Base-by-base conservation (phyloP, 1,140 invertebrate genomes). In the Anthonomus grandis region DNA sequence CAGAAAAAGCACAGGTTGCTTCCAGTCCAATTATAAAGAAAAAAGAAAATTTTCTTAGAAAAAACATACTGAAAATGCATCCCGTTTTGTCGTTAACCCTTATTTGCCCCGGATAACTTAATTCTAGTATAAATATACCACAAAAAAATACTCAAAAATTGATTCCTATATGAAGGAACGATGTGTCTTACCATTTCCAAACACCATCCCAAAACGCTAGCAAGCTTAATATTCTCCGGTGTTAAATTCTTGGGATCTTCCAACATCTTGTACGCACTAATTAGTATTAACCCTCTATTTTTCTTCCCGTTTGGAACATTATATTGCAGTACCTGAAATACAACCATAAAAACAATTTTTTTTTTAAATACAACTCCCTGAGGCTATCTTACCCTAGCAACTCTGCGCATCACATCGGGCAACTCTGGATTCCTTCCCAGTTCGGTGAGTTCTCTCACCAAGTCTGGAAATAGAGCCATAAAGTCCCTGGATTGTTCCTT, bases 191-290 rank as follows among this genome's bases (percentile, higher is more conserved):
- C 92, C 84, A 95, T 83, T 85, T 97, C 94, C 41, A 91, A 79
- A 74, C 92, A 95, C 95, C 94, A 98, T 52, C 92, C 94, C 65
- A 97, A 77, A 57, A 96, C 85, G 59, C 90, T 85, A 0, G 90
- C 89, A 21, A 87, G 68, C 65, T 85, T 82, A 24, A 94, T 73
- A 64, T 91, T 90, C 64, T 94, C 89, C 0, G 87, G 83, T 1
- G 86, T 89, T 2, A 87, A 69, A 53, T 78, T 78, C 36, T 83
- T 74, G 0, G 74, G 74, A 46, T 79, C 73, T 62, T 80, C 79
- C 6, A 97, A 70, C 70, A 85, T 81, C 70, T 85, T 87, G 68
- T 91, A 96, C 0, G 92, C 84, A 13, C 87, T 77, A 0, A 93
- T 83, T 0, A 91, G 82, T 0, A 90, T 80, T 42, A 96, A 73